Evolutionary conservation across 2,113 vertebrate genomes (phyloP).

Genomic region (Gymnarchus niloticus): DNA sequence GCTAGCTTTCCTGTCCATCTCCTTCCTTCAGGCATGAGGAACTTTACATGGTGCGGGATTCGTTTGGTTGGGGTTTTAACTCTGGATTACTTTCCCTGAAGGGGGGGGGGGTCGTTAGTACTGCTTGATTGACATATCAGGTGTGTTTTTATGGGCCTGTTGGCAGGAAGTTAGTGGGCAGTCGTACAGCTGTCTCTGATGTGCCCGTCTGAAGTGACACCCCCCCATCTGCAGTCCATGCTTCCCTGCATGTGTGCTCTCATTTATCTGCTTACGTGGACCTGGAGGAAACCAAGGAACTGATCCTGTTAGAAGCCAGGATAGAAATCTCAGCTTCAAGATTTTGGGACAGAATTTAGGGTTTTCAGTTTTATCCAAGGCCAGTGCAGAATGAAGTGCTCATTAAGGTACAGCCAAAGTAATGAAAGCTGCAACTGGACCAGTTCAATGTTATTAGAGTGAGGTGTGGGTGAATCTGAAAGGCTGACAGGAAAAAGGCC

Average conservation of each 20-base stretch:
- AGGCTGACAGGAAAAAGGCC: neutral
- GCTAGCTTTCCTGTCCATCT: neutral
- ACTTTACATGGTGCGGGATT: neutral
- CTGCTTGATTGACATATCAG: neutral
- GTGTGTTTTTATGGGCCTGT: neutral
- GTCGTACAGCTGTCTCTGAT: neutral
- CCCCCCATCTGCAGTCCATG: neutral
- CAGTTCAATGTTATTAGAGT: neutral
- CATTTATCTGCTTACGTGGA: neutral
- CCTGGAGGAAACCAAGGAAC: too few species aligned
- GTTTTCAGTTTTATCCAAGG: neutral
- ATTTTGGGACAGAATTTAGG: neutral
- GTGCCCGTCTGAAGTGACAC: neutral
- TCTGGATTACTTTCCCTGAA: neutral
- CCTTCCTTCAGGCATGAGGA: neutral
- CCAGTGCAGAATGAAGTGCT: neutral
- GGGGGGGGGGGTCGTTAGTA: too few species aligned
- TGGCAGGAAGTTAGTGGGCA: neutral
- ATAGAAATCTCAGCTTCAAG: too few species aligned
- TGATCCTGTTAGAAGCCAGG: neutral
- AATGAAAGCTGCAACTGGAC: neutral
- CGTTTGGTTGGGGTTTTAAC: neutral
- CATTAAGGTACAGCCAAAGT: neutral
- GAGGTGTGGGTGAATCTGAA: neutral
- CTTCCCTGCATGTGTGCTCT: neutral